A percentile compares a stretch with the other conserved stretches of the same genome.
These are phyloP conservation scores for Prorops nasuta DNA, from an alignment of 1,140 invertebrate species.

Conservation along the genomic window DNA sequence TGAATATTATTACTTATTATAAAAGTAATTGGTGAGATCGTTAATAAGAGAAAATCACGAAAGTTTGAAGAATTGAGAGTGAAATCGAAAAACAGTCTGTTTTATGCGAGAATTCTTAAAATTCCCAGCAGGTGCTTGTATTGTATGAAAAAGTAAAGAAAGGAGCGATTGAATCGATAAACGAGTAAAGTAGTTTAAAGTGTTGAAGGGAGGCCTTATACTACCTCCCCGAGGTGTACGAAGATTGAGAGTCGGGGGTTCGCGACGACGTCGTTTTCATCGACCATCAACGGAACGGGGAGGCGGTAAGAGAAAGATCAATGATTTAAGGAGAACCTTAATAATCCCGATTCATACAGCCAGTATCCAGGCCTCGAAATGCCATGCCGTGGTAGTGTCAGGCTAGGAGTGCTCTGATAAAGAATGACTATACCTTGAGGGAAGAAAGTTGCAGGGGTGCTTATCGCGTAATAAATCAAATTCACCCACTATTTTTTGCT, in stretches of 20 bases:
- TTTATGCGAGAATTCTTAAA: too few species aligned
- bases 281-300: constrained; percentile 4
- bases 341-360: constrained; percentile 36
- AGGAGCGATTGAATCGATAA: background rate
- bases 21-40: too few species aligned
- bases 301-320: constrained; percentile 17
- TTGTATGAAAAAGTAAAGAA: too few species aligned
- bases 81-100: too few species aligned
- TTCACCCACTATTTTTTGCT: background rate
- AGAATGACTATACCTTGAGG: constrained; percentile 42
- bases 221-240: background rate
- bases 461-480: constrained; percentile 48
- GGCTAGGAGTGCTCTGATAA: constrained; percentile 35
- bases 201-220: background rate
- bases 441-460: constrained; percentile 39
- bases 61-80: too few species aligned
- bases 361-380: constrained; percentile 28
- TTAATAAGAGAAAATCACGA: too few species aligned
- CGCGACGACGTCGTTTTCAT: constrained; percentile 19
- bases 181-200: constrained; percentile 2
- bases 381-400: too few species aligned
- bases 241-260: constrained; percentile 19
- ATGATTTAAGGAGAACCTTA: constrained; percentile 28
- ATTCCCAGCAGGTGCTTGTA: too few species aligned
- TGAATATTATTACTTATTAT: too few species aligned